Conservation (phyloP, 2,797 vertebrate species). For the Pelodytes ibericus region DNA sequence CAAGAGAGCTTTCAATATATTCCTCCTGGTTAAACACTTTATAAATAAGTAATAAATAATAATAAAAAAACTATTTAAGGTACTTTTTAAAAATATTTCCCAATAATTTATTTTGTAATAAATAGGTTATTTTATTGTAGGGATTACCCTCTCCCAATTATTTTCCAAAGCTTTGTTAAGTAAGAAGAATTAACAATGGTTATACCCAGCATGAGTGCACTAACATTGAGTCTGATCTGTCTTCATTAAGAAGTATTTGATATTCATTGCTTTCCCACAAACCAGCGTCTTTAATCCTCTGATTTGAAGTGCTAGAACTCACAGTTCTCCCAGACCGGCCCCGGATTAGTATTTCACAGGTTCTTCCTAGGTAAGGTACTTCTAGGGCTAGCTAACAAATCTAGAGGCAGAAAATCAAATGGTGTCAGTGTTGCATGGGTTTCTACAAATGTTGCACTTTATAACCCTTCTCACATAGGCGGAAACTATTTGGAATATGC, state of each 20-base stretch:
- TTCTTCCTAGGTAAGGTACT: conserved; percentile 46
- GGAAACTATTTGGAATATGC: conserved; percentile 41
- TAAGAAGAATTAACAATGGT: conserved; percentile 28
- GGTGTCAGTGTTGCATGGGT: not conserved
- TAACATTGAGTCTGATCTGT: conserved; percentile 53
- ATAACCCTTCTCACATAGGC: conserved; percentile 32
- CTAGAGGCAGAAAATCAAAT: conserved; percentile 27
- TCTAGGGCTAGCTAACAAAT: conserved; percentile 19
- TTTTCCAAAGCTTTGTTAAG: not conserved
- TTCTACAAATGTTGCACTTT: conserved; percentile 15
- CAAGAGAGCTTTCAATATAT: too few relatives aligned
- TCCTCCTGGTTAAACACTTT: too few relatives aligned
- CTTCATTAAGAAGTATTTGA: conserved; percentile 65
- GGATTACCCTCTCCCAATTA: not conserved
- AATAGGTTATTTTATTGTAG: too few relatives aligned
- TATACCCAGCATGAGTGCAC: conserved; percentile 55
- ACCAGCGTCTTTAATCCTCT: conserved; percentile 62
- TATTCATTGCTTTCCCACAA: conserved; percentile 62
- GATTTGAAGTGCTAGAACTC: conserved; percentile 50
- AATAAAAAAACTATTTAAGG: too few relatives aligned
- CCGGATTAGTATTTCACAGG: conserved; percentile 58
- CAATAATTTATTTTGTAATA: not conserved
- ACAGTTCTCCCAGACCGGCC: conserved; percentile 61
- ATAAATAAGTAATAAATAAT: too few relatives aligned
- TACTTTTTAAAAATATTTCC: too few relatives aligned